These are phyloP conservation scores for Semibalanus balanoides DNA, from an alignment of 1,140 invertebrate genomes.

Conservation along the genomic window DNA sequence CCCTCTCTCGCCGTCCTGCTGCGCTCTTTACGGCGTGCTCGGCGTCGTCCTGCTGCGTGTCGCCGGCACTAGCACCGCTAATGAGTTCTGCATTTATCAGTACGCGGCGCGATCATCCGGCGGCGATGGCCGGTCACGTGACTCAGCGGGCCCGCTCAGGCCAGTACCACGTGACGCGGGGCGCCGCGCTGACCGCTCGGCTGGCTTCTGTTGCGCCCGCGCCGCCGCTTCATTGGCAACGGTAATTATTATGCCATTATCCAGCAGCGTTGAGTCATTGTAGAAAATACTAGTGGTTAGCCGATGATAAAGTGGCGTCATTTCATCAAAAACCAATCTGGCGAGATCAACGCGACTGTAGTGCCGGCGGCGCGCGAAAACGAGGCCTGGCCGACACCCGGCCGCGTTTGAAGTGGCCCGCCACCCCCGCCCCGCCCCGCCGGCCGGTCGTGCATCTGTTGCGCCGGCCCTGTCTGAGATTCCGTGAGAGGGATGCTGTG, in stretches of 20 bases:
- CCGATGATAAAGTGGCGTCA: not conserved
- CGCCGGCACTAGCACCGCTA: not conserved
- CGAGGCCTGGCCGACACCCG: not conserved
- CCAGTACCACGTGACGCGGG: not conserved
- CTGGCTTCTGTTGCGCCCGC: not conserved
- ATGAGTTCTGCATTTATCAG: not conserved
- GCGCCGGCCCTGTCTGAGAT: no score
- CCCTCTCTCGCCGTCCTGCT: no score
- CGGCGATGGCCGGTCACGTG: not conserved
- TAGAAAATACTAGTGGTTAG: conserved; percentile 2
- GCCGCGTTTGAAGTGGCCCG: not conserved
- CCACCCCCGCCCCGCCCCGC: no score
- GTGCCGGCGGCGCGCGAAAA: no score
- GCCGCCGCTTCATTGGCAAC: not conserved
- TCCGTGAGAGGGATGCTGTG: no score
- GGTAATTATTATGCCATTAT: not conserved
- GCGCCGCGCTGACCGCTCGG: no score
- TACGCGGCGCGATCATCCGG: no score
- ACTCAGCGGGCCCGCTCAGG: not conserved
- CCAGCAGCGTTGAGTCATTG: not conserved
- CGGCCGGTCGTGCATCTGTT: not conserved
- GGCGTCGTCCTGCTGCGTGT: no score
- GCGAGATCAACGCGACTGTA: not conserved
- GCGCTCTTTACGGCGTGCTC: no score
- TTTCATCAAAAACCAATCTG: conserved; percentile 2